phyloP scores from a whole-genome alignment of 2,888 invertebrate genomes.

The Polydesmus complanatus region DNA sequence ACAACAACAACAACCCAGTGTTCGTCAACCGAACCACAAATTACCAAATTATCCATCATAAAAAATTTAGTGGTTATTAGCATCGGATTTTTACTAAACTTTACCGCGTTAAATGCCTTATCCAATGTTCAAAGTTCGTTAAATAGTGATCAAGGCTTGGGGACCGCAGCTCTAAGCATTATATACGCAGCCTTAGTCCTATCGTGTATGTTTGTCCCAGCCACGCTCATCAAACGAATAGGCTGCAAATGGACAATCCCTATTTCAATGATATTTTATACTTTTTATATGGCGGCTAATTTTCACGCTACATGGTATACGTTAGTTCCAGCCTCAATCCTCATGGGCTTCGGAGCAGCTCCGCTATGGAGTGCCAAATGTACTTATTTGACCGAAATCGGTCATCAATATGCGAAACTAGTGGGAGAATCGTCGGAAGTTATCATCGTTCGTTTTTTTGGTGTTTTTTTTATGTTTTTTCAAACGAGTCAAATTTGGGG shows the following conservation, averaged over 20 bases:
- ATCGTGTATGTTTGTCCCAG: conserved; percentile 90
- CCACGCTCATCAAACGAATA: conserved; percentile 77
- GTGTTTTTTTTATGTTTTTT: conserved; percentile 96
- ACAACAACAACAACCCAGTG: neutral
- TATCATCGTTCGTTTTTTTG: conserved; percentile 87
- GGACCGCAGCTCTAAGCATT: conserved; percentile 9
- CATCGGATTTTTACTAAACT: conserved; percentile 12
- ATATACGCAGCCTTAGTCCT: conserved; percentile 42
- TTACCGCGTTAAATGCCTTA: conserved; percentile 14
- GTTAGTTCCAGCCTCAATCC: conserved; percentile 49
- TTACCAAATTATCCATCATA: neutral
- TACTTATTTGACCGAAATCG: conserved; percentile 87
- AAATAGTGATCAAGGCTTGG: conserved; percentile 16
- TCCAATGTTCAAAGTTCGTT: conserved; percentile 15
- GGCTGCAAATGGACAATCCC: conserved; percentile 95
- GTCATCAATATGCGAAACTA: conserved; percentile 70
- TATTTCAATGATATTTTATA: conserved; percentile 80
- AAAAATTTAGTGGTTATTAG: conserved; percentile 11
- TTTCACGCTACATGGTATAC: conserved; percentile 64
- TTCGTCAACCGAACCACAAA: neutral
- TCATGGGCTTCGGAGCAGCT: conserved; percentile 89
- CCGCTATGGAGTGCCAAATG: conserved; percentile 99
- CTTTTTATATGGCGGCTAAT: conserved; percentile 86
- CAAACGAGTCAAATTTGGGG: conserved; percentile 94
- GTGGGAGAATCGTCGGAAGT: conserved; percentile 50